Conservation (phyloP, 2,888 invertebrate genomes). For the Phymatocera aterrima region DNA sequence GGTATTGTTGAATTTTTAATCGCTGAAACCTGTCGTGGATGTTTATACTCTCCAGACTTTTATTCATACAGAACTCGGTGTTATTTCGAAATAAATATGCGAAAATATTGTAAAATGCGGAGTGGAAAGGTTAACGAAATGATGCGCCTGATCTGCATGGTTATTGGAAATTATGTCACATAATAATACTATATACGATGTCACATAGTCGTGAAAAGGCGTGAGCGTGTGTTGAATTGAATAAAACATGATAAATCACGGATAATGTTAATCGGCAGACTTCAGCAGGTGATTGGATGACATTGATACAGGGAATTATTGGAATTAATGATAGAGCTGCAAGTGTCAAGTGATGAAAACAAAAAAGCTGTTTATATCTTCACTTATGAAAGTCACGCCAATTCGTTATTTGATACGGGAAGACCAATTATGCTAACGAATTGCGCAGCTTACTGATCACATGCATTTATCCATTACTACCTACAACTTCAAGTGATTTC, state of each 20-base stretch:
- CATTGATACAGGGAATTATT: constrained; percentile 3
- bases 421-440: constrained; percentile 37
- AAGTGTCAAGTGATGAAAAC: background rate
- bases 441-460: constrained; percentile 13
- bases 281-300: constrained; percentile 1
- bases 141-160: no score
- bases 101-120: background rate
- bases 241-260: background rate
- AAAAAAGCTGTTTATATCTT: constrained; percentile 27
- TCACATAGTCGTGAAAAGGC: background rate
- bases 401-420: constrained; percentile 6
- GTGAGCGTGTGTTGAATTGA: background rate
- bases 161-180: no score
- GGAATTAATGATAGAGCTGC: background rate
- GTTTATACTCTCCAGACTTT: background rate
- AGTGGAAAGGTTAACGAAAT: background rate
- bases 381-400: background rate
- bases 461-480: constrained; percentile 23
- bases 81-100: background rate
- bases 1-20: background rate
- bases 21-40: background rate
- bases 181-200: no score
- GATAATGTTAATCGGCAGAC: background rate
- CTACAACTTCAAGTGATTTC: background rate
- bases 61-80: background rate